Conservation (phyloP, 2,888 invertebrate species). For the Euzetes globulus region DNA sequence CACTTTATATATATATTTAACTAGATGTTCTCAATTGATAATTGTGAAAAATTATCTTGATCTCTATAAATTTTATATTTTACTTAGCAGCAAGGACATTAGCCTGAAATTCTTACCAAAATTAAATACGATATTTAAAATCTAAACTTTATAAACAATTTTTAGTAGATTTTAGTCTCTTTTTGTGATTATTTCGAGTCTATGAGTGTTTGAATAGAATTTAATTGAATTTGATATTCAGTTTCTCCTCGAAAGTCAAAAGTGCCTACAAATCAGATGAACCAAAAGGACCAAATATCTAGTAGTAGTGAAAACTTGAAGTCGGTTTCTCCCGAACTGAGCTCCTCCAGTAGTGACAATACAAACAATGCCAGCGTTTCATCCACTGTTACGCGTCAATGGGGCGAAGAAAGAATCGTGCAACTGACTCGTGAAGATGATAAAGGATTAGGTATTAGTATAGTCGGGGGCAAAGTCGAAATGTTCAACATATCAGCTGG, state of each 20-base stretch:
- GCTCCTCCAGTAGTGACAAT: neutral
- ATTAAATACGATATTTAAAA: no score
- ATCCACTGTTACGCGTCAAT: conserved; percentile 46
- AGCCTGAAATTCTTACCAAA: no score
- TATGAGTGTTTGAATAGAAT: neutral
- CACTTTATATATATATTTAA: no score
- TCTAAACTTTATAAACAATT: no score
- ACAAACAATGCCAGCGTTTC: conserved; percentile 14
- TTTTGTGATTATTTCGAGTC: no score
- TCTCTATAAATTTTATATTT: no score
- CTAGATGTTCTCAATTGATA: no score
- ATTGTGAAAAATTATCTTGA: no score
- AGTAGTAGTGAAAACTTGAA: neutral
- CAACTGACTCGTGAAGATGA: conserved; percentile 63
- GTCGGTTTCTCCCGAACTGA: neutral
- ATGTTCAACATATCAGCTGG: conserved; percentile 52
- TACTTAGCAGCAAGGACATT: no score
- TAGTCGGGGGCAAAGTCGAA: conserved; percentile 84
- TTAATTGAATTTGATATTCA: neutral
- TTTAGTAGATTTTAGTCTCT: no score
- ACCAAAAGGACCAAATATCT: neutral
- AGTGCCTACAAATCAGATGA: neutral
- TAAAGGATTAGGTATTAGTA: conserved; percentile 87
- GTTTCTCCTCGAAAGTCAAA: neutral
- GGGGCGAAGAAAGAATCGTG: conserved; percentile 74